phyloP scores from a whole-genome alignment of 2,797 vertebrate species.

The Orientallactaga sibirica region DNA sequence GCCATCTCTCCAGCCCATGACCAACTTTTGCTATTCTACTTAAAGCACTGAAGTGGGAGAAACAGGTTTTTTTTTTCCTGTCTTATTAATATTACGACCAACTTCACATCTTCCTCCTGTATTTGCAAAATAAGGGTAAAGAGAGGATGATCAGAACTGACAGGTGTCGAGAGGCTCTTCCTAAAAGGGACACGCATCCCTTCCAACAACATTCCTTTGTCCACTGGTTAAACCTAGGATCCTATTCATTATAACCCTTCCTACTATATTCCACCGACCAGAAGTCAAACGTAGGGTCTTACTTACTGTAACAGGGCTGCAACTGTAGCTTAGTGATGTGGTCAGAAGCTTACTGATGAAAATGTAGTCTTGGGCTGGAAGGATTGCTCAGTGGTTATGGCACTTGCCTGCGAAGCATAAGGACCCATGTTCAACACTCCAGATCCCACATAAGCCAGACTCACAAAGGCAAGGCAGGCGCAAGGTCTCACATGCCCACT shows the following conservation, averaged over 20 bases:
- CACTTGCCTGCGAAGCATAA: too few relatives aligned
- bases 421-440: too few relatives aligned
- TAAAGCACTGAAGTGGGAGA: not conserved
- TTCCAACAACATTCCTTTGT: not conserved
- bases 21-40: not conserved
- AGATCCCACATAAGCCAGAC: too few relatives aligned
- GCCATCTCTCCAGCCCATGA: not conserved
- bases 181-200: not conserved
- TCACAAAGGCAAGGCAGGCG: too few relatives aligned
- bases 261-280: not conserved
- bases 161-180: not conserved
- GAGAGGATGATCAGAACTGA: not conserved
- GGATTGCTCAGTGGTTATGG: too few relatives aligned
- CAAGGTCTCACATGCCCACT: too few relatives aligned
- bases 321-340: not conserved
- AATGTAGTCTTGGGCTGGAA: not conserved
- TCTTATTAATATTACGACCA: not conserved
- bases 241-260: not conserved
- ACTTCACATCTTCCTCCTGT: not conserved
- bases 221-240: not conserved
- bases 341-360: not conserved
- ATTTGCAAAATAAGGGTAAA: not conserved
- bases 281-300: not conserved
- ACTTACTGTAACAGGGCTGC: not conserved
- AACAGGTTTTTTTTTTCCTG: not conserved